These are phyloP conservation scores for Rhyzopertha dominica DNA, from an alignment of 1,140 invertebrate genomes.

Conservation along the genomic window DNA sequence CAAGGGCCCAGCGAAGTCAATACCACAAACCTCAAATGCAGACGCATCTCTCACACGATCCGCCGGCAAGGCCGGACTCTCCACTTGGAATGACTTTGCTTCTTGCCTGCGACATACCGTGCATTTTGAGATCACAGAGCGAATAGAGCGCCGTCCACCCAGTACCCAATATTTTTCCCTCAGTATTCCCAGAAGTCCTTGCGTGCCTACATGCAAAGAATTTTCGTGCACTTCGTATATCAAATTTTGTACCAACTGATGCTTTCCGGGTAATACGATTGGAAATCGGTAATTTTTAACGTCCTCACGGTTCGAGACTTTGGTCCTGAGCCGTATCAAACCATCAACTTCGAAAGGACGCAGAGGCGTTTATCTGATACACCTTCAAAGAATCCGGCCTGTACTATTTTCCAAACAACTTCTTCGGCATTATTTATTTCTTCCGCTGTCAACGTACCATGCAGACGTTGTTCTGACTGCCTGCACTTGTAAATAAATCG, in stretches of 20 bases:
- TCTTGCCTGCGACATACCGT: constrained; percentile 29
- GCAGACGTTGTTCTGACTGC: no score
- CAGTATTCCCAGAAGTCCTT: constrained; percentile 18
- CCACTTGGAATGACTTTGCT: constrained; percentile 19
- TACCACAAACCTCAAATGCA: constrained; percentile 35
- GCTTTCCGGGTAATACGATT: constrained; percentile 1
- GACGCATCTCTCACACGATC: constrained; percentile 22
- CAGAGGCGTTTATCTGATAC: neutral
- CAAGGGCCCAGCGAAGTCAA: constrained; percentile 40
- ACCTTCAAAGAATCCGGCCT: neutral
- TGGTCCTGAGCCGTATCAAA: constrained; percentile 5
- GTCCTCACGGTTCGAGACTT: neutral
- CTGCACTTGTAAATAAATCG: no score
- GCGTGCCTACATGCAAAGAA: constrained; percentile 15
- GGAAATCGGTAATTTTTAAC: neutral
- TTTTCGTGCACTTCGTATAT: constrained; percentile 10
- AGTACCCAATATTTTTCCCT: constrained; percentile 36
- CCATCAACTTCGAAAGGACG: constrained; percentile 3
- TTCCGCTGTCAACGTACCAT: no score
- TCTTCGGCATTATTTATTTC: no score
- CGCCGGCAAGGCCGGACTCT: constrained; percentile 13
- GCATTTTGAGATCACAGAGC: constrained; percentile 30
- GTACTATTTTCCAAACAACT: neutral
- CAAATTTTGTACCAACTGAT: constrained; percentile 4
- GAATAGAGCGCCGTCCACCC: constrained; percentile 24